Conservation (phyloP, 1,140 invertebrate genomes). For the Ceratitis capitata region DNA sequence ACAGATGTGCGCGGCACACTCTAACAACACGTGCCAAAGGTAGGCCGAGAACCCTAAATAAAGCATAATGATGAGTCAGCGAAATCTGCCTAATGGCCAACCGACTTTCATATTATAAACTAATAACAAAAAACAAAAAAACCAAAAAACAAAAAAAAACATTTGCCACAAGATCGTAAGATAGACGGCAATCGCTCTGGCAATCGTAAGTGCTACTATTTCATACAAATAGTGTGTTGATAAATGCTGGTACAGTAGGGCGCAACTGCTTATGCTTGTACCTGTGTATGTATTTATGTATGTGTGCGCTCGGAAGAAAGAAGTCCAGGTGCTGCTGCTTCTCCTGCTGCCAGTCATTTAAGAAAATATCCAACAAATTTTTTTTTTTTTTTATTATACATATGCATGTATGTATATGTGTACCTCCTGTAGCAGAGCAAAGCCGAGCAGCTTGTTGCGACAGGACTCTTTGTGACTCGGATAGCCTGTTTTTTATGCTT, state of each 20-base stretch:
- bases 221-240: not conserved
- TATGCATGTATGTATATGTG: not conserved
- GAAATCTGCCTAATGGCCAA: slow-evolving; percentile 21
- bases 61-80: slow-evolving; percentile 1
- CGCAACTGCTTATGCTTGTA: too few species aligned
- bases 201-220: not conserved
- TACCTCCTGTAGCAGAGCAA: slow-evolving; percentile 7
- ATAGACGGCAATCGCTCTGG: not conserved
- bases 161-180: not conserved
- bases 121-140: not conserved
- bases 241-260: not conserved
- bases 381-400: too few species aligned
- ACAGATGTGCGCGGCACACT: slow-evolving; percentile 1
- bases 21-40: slow-evolving; percentile 14
- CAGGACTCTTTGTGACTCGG: not conserved
- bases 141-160: too few species aligned
- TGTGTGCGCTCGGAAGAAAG: too few species aligned
- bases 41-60: not conserved
- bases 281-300: too few species aligned
- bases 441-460: not conserved
- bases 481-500: not conserved
- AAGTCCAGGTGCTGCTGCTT: slow-evolving; percentile 8
- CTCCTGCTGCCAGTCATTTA: not conserved
- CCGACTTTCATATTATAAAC: not conserved
- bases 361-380: slow-evolving; percentile 14